Percentiles rank a stretch among this genome's conserved stretches.
phyloP scores from a whole-genome alignment of 1,140 invertebrate species.

The Cylas formicarius region DNA sequence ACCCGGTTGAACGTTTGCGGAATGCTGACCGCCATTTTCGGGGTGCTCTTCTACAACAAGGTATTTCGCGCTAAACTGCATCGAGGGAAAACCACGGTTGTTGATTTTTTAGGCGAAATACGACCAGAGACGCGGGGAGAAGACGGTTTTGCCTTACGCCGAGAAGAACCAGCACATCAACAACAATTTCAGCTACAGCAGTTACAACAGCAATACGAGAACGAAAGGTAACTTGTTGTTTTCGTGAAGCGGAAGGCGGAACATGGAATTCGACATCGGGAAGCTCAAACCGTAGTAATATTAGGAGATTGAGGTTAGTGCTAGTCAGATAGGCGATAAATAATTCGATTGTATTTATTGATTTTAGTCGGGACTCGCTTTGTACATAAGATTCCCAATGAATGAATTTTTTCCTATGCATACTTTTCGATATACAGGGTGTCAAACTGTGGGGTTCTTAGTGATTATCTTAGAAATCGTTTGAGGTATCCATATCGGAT shows the following conservation, averaged over 20 bases:
- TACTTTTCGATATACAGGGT: too few relatives aligned
- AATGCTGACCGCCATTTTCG: slow-evolving; percentile 84
- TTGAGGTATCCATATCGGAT: too few relatives aligned
- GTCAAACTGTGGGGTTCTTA: too few relatives aligned
- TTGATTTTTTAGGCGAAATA: slow-evolving; percentile 58
- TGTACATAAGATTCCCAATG: too few relatives aligned
- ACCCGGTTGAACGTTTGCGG: slow-evolving; percentile 81
- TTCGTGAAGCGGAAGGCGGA: slow-evolving; percentile 3
- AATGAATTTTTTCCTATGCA: too few relatives aligned
- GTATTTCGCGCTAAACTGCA: slow-evolving; percentile 32
- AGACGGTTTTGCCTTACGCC: slow-evolving; percentile 48
- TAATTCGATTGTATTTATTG: too few relatives aligned
- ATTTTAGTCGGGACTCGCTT: too few relatives aligned
- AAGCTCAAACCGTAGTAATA: too few relatives aligned
- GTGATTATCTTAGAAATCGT: too few relatives aligned
- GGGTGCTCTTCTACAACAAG: slow-evolving; percentile 86
- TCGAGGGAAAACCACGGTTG: background rate
- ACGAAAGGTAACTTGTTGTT: slow-evolving; percentile 23
- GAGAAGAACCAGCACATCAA: slow-evolving; percentile 33
- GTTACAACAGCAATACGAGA: slow-evolving; percentile 15
- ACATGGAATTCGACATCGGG: background rate
- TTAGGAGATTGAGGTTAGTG: too few relatives aligned
- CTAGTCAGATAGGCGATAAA: too few relatives aligned
- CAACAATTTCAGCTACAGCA: slow-evolving; percentile 21
- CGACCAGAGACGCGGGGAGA: slow-evolving; percentile 54